Evolutionary conservation across 2,113 vertebrate species (phyloP), one percentile per base, ranked within the genome.

Genomic region (Siphamia tubifer): DNA sequence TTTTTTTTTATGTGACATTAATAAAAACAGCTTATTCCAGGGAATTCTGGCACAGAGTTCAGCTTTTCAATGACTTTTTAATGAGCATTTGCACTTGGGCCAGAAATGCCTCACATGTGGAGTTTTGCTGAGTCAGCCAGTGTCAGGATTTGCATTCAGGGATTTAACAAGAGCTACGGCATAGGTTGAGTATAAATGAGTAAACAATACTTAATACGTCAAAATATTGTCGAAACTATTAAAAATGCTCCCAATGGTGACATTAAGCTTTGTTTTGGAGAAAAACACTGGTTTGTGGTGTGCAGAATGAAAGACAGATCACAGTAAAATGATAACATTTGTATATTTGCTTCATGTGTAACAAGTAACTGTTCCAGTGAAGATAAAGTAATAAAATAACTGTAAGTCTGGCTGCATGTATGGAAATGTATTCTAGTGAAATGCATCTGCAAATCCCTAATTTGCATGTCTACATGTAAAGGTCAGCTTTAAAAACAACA

Each of bases 301-400:
- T 28, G 13, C 0, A 0, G 3, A 11, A 7, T 15, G 6, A 5
- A 36, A 17, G 13, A 54, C 49, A 60, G 1, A 23, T 20, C n/a
- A 21, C 17, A 1, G 19, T 6, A 24, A 7, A 10, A 32, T 49
- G 43, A 65, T 34, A 62, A 79, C 56, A 57, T 56, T 52, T 40
- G 38, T 2, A 52, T 25, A 32, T 43, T 17, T 36, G 8, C 17
- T 36, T 13, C 40, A 16, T 5, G 0, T 20, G 36, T 30, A 30
- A 17, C 19, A 36, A 38, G 28, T 17, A 77, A 78, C 4, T 13
- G 0, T n/a, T 13, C 25, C 11, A 13, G 39, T 21, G 3, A 56
- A 19, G 19, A 12, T 28, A 1, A 1, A n/a, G 2, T 15, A 38
- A 5, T 55, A 36, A 67, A 79, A 63, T 54, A 68, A 58, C 44